A percentile compares a stretch with the other conserved stretches of the same genome.
Conservation (phyloP, 2,113 vertebrate species). For the Oncorhynchus clarkii region DNA sequence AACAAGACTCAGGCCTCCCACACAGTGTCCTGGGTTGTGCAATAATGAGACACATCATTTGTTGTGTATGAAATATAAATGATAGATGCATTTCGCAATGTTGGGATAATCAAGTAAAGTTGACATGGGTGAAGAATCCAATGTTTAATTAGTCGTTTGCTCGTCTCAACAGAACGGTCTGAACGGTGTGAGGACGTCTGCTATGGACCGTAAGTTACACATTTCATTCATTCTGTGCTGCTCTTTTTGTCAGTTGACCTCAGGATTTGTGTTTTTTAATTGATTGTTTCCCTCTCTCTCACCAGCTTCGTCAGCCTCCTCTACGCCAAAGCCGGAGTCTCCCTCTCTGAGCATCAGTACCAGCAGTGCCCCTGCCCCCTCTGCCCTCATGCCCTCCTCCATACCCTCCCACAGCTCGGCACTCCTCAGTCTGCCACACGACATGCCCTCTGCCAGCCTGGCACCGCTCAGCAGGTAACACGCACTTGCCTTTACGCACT, state of each 20-base stretch:
- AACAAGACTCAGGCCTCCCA: too few relatives aligned
- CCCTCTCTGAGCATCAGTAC: slow-evolving; percentile 74
- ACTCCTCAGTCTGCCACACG: slow-evolving; percentile 78
- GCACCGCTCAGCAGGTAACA: slow-evolving; percentile 86
- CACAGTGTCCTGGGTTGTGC: too few relatives aligned
- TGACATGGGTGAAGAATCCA: neutral
- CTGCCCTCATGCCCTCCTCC: slow-evolving; percentile 75
- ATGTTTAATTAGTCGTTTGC: slow-evolving; percentile 31
- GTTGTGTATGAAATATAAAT: too few relatives aligned
- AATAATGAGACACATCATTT: too few relatives aligned
- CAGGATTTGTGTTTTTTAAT: neutral
- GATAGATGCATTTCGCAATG: too few relatives aligned
- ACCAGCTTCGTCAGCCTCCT: slow-evolving; percentile 80
- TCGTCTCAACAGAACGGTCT: slow-evolving; percentile 83
- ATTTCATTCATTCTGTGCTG: neutral
- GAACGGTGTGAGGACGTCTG: slow-evolving; percentile 79
- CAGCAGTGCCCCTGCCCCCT: slow-evolving; percentile 67
- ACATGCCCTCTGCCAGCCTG: slow-evolving; percentile 78
- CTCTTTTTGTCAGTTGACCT: neutral
- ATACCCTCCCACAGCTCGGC: slow-evolving; percentile 70
- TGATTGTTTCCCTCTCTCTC: slow-evolving; percentile 2
- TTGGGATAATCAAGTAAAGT: too few relatives aligned
- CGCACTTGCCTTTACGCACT: neutral
- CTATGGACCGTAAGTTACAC: slow-evolving; percentile 81
- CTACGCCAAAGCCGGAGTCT: slow-evolving; percentile 83